These are phyloP conservation scores for Haemorhous mexicanus DNA, from an alignment of 2,113 vertebrate genomes.

Conservation along the genomic window DNA sequence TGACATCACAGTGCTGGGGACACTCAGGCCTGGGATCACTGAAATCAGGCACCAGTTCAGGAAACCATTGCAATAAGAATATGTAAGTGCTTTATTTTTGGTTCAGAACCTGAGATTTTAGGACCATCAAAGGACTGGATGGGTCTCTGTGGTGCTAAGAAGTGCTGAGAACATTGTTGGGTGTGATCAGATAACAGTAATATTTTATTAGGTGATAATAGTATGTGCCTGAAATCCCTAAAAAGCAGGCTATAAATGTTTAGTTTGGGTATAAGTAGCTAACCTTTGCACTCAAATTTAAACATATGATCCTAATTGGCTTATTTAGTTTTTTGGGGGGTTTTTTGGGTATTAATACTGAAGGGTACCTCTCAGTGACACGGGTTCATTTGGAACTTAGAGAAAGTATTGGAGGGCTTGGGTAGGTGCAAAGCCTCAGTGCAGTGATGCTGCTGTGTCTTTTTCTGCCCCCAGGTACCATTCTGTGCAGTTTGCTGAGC, in stretches of 20 bases:
- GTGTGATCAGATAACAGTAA: not conserved
- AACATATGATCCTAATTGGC: not conserved
- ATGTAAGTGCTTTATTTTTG: not conserved
- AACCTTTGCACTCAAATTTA: not conserved
- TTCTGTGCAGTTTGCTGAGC: slow-evolving; percentile 82
- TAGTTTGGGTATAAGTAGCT: not conserved
- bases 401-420: not conserved
- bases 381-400: fast-evolving
- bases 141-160: not conserved
- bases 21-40: not conserved
- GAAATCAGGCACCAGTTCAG: not conserved
- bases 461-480: slow-evolving; percentile 66
- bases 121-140: not conserved
- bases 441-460: not conserved
- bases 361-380: not conserved
- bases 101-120: not conserved
- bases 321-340: not conserved
- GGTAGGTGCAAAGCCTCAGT: not conserved
- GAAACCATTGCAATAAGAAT: not conserved
- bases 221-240: not conserved
- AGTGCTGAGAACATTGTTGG: not conserved
- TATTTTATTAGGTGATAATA: not conserved
- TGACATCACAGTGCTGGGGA: not conserved
- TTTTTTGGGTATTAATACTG: not conserved
- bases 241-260: not conserved